A percentile compares a stretch with the other conserved stretches of the same genome.
Evolutionary conservation across 2,113 vertebrate genomes (phyloP).

Genomic region (Corythornis vintsioides): DNA sequence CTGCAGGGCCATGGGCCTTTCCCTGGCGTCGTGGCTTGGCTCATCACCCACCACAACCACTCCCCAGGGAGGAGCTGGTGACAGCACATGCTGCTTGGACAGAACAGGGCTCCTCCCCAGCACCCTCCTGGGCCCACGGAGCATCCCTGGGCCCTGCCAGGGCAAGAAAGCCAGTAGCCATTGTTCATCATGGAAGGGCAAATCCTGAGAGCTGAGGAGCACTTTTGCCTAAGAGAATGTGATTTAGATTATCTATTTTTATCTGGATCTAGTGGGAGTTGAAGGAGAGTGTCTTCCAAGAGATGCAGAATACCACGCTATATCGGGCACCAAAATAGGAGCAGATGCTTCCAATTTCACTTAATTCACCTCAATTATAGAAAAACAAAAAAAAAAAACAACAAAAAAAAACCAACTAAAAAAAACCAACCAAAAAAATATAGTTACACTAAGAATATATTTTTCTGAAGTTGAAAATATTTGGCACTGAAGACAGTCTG

Average conservation of each 20-base stretch:
- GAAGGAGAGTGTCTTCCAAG: slow-evolving; percentile 34
- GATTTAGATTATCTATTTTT: slow-evolving; percentile 53
- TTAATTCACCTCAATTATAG: slow-evolving; percentile 56
- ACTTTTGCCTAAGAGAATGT: background rate
- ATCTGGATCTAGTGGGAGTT: slow-evolving; percentile 37
- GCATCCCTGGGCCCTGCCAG: background rate
- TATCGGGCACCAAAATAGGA: background rate
- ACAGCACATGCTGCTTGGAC: accelerated
- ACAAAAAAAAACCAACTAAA: background rate
- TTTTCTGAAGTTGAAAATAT: background rate
- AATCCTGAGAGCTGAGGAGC: background rate
- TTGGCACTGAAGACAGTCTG: background rate
- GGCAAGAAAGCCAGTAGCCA: background rate
- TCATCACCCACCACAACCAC: accelerated
- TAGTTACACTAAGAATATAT: background rate
- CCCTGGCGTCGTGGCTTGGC: background rate
- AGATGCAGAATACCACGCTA: slow-evolving; percentile 1
- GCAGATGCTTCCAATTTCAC: slow-evolving; percentile 44
- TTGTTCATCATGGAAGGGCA: background rate
- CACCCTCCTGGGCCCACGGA: accelerated
- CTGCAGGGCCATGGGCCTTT: accelerated
- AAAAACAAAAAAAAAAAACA: background rate
- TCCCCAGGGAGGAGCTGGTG: background rate
- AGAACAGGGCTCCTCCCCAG: background rate
- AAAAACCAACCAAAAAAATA: background rate